Conservation (phyloP, 2,888 invertebrate species). For the Papilio elwesi region DNA sequence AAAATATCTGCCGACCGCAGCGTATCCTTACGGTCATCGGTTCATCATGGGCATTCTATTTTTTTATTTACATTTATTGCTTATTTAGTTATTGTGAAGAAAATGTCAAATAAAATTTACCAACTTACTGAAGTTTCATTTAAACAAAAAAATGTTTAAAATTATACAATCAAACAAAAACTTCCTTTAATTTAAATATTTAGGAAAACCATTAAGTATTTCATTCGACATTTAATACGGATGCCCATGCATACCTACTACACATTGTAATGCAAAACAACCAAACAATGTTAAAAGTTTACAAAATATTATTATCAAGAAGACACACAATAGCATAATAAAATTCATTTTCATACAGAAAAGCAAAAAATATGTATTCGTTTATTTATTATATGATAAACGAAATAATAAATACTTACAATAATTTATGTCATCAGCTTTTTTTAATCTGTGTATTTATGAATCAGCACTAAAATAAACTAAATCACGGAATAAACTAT, state of each 20-base stretch:
- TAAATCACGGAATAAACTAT: slow-evolving; percentile 6
- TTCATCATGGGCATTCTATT: no score
- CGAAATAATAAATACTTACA: slow-evolving; percentile 24
- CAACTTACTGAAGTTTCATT: neutral
- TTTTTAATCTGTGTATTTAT: slow-evolving; percentile 15
- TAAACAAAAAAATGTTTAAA: neutral
- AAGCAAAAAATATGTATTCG: no score
- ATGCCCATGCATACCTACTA: slow-evolving; percentile 10
- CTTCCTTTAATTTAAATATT: neutral
- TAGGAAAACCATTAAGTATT: neutral
- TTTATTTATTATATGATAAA: neutral
- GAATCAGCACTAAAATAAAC: slow-evolving; percentile 13
- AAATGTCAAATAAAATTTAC: no score
- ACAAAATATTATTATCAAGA: slow-evolving; percentile 21
- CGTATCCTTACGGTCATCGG: no score
- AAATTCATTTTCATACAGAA: slow-evolving; percentile 2
- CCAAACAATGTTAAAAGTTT: slow-evolving; percentile 20
- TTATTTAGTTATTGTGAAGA: no score
- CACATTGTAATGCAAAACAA: slow-evolving; percentile 18
- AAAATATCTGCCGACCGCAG: no score
- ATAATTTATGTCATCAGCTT: slow-evolving; percentile 38
- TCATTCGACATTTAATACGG: slow-evolving; percentile 4
- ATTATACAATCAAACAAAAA: neutral
- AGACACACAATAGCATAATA: slow-evolving; percentile 13
- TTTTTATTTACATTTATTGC: no score